phyloP scores from a whole-genome alignment of 2,113 vertebrate species.

The Nanorana parkeri region DNA sequence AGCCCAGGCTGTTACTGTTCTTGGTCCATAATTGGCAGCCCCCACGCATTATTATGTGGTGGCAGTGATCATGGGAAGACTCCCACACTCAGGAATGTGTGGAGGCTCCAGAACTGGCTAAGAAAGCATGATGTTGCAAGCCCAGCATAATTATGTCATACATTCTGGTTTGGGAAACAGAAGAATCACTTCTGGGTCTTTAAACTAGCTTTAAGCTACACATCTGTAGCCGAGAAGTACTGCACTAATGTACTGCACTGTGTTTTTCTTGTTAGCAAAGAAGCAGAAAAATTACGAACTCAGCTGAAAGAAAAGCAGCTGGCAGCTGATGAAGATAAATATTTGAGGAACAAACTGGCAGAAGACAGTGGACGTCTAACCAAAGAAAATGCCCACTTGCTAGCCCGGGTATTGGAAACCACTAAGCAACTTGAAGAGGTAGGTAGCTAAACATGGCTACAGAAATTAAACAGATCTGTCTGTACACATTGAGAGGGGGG shows the following conservation, averaged over 20 bases:
- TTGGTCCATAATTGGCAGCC: too few relatives aligned
- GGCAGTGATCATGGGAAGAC: neutral
- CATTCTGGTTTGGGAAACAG: too few relatives aligned
- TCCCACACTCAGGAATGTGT: conserved; percentile 15
- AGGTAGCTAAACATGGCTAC: too few relatives aligned
- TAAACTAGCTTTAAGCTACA: too few relatives aligned
- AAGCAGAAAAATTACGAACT: conserved; percentile 57
- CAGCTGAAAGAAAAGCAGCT: conserved; percentile 54
- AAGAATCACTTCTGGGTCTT: too few relatives aligned
- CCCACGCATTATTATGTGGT: neutral
- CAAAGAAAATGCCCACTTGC: conserved; percentile 42
- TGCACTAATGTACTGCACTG: too few relatives aligned
- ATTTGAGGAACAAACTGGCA: conserved; percentile 42
- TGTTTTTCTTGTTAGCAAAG: conserved; percentile 22
- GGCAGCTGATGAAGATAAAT: conserved; percentile 55
- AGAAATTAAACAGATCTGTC: too few relatives aligned
- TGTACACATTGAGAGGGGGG: too few relatives aligned
- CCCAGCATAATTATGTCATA: too few relatives aligned
- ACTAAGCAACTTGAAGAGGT: conserved; percentile 26
- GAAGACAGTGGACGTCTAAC: conserved; percentile 41
- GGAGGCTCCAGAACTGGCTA: neutral
- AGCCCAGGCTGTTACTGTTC: too few relatives aligned
- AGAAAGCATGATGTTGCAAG: too few relatives aligned
- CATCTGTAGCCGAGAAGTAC: too few relatives aligned
- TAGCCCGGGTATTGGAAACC: conserved; percentile 30